phyloP scores from a whole-genome alignment of 2,888 invertebrate species.

The Limnephilus auricula region DNA sequence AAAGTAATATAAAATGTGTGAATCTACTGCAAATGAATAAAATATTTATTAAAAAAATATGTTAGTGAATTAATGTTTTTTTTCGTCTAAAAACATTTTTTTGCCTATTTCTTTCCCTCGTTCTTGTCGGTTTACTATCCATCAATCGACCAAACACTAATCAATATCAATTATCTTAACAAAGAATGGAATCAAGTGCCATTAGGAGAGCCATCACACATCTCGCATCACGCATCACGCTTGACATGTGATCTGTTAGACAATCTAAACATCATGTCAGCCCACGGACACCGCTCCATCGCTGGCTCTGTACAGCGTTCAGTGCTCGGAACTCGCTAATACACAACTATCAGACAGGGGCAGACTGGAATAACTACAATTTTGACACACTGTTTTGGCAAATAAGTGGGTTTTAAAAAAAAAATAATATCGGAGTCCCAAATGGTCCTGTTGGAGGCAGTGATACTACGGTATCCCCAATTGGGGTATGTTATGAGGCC shows the following conservation, averaged over 20 bases:
- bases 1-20: not conserved
- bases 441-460: too few species aligned
- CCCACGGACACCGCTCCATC: not conserved
- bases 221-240: slow-evolving; percentile 13
- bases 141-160: not conserved
- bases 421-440: too few species aligned
- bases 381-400: too few species aligned
- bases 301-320: not conserved
- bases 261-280: slow-evolving; percentile 20
- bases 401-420: too few species aligned
- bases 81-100: not conserved
- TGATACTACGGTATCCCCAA: too few species aligned
- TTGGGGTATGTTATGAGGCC: too few species aligned
- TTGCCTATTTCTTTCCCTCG: not conserved
- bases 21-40: not conserved
- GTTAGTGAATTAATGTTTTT: not conserved
- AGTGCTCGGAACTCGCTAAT: not conserved
- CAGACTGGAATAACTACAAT: not conserved
- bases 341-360: not conserved
- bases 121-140: slow-evolving; percentile 6
- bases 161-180: slow-evolving; percentile 40
- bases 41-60: not conserved
- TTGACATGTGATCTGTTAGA: slow-evolving; percentile 41
- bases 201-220: slow-evolving; percentile 6
- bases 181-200: not conserved